Percentiles rank a stretch among this genome's conserved stretches.
Evolutionary conservation across 2,888 invertebrate species (phyloP).

Genomic region (Teleogryllus oceanicus): DNA sequence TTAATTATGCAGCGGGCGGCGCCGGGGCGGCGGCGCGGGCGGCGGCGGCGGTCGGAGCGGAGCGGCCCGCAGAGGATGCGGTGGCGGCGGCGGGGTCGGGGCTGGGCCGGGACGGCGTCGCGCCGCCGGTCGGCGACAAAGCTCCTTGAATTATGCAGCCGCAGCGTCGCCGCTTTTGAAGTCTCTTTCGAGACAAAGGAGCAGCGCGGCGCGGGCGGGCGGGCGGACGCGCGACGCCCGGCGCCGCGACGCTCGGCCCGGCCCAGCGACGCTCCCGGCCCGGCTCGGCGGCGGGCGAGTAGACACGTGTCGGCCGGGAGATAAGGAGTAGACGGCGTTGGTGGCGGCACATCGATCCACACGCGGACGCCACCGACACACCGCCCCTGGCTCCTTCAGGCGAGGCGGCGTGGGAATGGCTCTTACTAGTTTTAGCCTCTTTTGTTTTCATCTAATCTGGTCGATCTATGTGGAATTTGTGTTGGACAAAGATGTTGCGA

Average conservation of each 20-base stretch:
- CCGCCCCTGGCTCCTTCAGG: too few species aligned
- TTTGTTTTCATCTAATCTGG: too few species aligned
- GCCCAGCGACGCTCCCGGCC: not conserved
- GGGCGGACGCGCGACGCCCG: not conserved
- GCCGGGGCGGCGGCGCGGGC: not conserved
- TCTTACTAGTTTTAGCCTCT: too few species aligned
- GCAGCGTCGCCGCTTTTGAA: slow-evolving; percentile 9
- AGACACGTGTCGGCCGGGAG: not conserved
- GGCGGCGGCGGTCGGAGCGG: not conserved
- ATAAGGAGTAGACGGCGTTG: too few species aligned
- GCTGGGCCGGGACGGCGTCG: not conserved
- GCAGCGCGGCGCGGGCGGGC: not conserved
- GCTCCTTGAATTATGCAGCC: slow-evolving; percentile 18
- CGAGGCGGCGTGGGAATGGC: too few species aligned
- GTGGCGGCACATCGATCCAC: too few species aligned
- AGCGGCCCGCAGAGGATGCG: slow-evolving; percentile 1
- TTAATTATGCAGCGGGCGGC: slow-evolving; percentile 10
- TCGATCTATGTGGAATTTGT: too few species aligned
- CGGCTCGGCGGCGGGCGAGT: not conserved
- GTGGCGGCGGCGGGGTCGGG: not conserved
- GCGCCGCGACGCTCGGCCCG: not conserved
- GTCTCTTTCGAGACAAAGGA: slow-evolving; percentile 18
- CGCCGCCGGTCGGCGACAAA: not conserved
- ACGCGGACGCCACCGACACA: too few species aligned
- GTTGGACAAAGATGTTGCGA: too few species aligned